phyloP scores from a whole-genome alignment of 2,113 vertebrate genomes.

The Nestor notabilis region DNA sequence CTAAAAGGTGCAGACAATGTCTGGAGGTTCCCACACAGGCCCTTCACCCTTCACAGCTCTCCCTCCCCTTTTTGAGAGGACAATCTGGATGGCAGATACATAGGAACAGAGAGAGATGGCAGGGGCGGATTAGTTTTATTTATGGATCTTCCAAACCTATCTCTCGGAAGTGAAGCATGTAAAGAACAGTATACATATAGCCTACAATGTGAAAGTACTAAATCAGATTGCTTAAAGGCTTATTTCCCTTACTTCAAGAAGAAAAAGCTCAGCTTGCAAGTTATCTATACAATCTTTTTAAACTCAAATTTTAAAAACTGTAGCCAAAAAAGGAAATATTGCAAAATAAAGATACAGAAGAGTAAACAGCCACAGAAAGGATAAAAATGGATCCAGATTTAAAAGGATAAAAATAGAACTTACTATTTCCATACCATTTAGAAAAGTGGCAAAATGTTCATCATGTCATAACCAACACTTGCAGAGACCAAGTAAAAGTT shows the following conservation, averaged over 20 bases:
- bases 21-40: background rate
- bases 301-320: background rate
- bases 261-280: background rate
- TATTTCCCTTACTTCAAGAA: background rate
- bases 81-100: background rate
- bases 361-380: background rate
- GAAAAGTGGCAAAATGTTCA: background rate
- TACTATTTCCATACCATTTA: background rate
- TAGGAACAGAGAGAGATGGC: background rate
- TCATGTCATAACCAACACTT: background rate
- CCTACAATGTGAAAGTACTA: background rate
- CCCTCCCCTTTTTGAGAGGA: background rate
- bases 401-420: background rate
- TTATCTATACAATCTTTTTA: background rate
- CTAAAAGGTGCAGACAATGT: accelerated
- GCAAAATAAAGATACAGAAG: background rate
- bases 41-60: background rate
- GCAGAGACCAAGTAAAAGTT: background rate
- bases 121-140: background rate
- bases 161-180: background rate
- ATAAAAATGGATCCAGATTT: background rate
- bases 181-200: background rate
- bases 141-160: background rate
- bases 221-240: background rate
- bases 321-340: background rate